Evolutionary conservation across 2,797 vertebrate species (phyloP), one percentile per base, ranked within the genome.

Genomic region (Enteromius viviparus): DNA sequence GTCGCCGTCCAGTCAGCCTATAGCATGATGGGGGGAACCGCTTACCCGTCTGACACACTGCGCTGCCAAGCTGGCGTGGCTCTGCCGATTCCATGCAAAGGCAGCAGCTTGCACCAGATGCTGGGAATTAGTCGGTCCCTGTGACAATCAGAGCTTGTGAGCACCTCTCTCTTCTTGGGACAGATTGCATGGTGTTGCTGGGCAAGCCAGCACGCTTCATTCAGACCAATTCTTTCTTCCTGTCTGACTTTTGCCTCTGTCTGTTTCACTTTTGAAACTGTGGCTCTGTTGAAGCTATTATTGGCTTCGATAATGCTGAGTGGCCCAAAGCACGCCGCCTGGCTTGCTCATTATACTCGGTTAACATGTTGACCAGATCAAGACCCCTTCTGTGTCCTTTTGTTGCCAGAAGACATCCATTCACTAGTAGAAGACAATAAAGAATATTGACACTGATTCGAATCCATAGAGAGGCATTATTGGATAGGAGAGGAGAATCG

Each of bases 51-150:
- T 89, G 93, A 92, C 86, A 87, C 85, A 87, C 88, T 82, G 55
- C 10, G 55, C 45, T 66, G 82, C 92, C 93, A 94, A 93, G 89
- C 91, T 84, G 89, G 65, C 85, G 90, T 92, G 87, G 89, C 89
- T 89, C 58, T 88, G 81, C 88, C 51, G 87, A 90, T 88, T 91
- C 89, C 79, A 85, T 74, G 85, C 91, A 92, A 77, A 89, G 88
- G 90, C 90, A 92, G 90, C 89, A 87, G 90, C 92, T 92, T 92
- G 91, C 91, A 93, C 91, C 94, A 94, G 93, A 95, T 94, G 93
- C 93, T 91, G 89, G 92, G 93, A 94, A 92, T 94, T 93, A 94
- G 91, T 90, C 74, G 84, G 65, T 91, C 89, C 90, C 90, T 89
- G 80, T 87, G 88, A 90, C 89, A 83, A 89, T 90, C 89, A 85